Evolutionary conservation across 2,797 vertebrate genomes (phyloP), one percentile per base, ranked within the genome.

Genomic region (Semaprochilodus insignis): DNA sequence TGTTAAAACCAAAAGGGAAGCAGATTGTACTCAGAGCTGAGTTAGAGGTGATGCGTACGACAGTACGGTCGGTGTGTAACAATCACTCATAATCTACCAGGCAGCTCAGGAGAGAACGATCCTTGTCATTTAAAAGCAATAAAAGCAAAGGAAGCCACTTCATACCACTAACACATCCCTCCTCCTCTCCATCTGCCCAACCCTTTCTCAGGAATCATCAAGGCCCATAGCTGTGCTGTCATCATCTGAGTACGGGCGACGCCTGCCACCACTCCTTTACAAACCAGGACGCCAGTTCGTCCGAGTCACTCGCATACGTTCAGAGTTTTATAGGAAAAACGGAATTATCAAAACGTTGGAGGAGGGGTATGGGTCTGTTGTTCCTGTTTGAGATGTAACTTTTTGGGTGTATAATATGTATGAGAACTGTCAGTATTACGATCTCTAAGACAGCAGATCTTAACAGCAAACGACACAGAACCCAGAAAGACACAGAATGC

Each of bases 261-360:
- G 74, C 0, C n/a, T 90, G 15, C 36, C 91, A 11, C 89, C 91
- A 15, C 73, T 74, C 0, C 8, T 90, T 17, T 93, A 94, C 74
- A 83, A 90, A 4, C 62, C 88, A 0, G 88, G 77, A 8, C 84
- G 86, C 17, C 92, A 90, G 40, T 81, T 94, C 0, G 82, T 40
- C 3, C 93, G 88, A 0, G 90, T 94, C 73, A 90, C 90, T 31
- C 88, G 83, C 0, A 34, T 96, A 15, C 86, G 89, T 4, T 25
- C 90, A 0, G 96, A 97, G 48, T 95, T 97, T 87, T 97, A 94
- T 51, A 90, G 90, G 78, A 96, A 96, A 91, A 96, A 95, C 0
- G 95, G 93, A 34, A 92, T 94, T 67, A 83, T 88, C 52, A 90
- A 92, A 89, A 91, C 90, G 11, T 16, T 91, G 76, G 93, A 85